Percentiles rank a stretch among this genome's conserved stretches.
phyloP scores from a whole-genome alignment of 2,113 vertebrate genomes.

The Turdus rufiventris region DNA sequence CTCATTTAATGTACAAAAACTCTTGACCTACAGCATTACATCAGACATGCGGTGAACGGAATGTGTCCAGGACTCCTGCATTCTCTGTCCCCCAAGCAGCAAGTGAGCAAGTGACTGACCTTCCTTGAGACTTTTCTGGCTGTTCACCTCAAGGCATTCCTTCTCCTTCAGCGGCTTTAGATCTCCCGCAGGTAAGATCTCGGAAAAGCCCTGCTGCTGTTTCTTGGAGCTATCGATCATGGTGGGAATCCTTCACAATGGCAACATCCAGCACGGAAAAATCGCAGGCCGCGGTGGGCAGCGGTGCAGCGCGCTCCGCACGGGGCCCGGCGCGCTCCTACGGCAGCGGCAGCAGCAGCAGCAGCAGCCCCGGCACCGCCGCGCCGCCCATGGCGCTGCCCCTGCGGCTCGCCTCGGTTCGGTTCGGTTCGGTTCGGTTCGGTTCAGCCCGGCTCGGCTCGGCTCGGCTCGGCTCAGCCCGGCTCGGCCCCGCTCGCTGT shows the following conservation, averaged over 20 bases:
- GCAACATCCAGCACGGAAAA: slow-evolving; percentile 46
- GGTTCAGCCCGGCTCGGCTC: not conserved
- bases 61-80: not conserved
- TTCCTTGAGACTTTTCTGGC: slow-evolving; percentile 82
- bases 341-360: not conserved
- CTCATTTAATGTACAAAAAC: not conserved
- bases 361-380: not conserved
- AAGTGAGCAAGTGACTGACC: slow-evolving; percentile 70
- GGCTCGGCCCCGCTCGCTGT: not conserved
- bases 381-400: slow-evolving; percentile 18
- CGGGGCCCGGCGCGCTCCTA: not conserved
- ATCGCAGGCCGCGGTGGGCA: not conserved
- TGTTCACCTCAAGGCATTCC: slow-evolving; percentile 77
- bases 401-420: not conserved
- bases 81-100: not conserved
- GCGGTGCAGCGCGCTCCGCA: not conserved
- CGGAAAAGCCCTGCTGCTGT: slow-evolving; percentile 74
- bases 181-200: slow-evolving; percentile 72
- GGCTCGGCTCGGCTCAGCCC: too few relatives aligned
- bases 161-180: slow-evolving; percentile 75
- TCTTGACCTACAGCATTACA: not conserved
- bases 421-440: too few relatives aligned
- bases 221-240: slow-evolving; percentile 84
- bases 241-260: slow-evolving; percentile 65
- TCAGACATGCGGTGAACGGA: not conserved